Base-by-base conservation (phyloP, 2,888 invertebrate species). In the Diplazon laetatorius region DNA sequence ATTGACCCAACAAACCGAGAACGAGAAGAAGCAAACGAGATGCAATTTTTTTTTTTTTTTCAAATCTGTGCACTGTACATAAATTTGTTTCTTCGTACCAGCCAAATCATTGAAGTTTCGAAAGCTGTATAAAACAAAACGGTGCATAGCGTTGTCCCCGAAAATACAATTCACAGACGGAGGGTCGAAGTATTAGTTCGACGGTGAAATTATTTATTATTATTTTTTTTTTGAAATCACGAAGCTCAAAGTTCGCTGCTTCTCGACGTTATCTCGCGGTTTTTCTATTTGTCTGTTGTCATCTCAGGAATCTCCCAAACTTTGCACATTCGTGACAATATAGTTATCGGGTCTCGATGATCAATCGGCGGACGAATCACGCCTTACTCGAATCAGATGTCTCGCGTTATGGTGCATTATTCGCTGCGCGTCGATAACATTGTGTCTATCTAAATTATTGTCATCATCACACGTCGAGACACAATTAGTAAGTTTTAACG, bases 391-490 rank as follows among this genome's bases (percentile, higher is more conserved):
- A 39, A 20, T 50, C n/a, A 44, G 9, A 71, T 62, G 30, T 44
- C n/a, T 50, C 65, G 57, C 63, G 55, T n/a, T n/a, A 78, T 59
- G 72, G 46, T 48, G 76, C 75, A 80, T 55, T 76, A 80, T 55
- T 76, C 70, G 78, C 77, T 77, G 81, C 59, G 25, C 62, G 78
- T 82, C 48, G 78, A 76, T 82, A 83, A 72, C 73, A 81, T 75
- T 46, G 30, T 82, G 60, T 77, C 85, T 86, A 86, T 71, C 87
- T 87, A 87, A 86, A 80, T 87, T 87, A 87, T 87, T 87, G 88
- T 87, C 87, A 87, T 82, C 82, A 83, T 86, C 82, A 83, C 81
- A 83, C 65, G 74, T 76, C 80, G 84, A 82, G 87, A 86, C 82
- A 76, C 78, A 73, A 66, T 35, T 71, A 71, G 65, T 76, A 50